A percentile compares a stretch with the other conserved stretches of the same genome.
phyloP scores from a whole-genome alignment of 2,797 vertebrate genomes.

The Liasis olivaceus region DNA sequence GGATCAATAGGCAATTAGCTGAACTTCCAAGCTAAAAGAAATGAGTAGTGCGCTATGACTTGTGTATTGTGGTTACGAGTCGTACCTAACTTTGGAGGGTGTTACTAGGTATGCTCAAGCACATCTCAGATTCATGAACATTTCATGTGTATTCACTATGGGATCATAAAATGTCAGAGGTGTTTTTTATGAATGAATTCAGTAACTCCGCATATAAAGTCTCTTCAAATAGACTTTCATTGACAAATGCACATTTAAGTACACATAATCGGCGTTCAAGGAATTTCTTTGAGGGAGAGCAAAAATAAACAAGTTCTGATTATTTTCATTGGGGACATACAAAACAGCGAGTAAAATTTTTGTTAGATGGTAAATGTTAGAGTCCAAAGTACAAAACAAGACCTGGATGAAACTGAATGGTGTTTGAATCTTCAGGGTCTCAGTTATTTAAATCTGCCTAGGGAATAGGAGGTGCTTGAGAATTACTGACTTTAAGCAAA shows the following conservation, averaged over 20 bases:
- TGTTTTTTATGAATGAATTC: neutral
- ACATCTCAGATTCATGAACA: neutral
- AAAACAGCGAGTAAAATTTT: neutral
- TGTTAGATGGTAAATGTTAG: neutral
- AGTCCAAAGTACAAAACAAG: no score
- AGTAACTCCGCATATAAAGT: neutral
- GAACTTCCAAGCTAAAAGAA: neutral
- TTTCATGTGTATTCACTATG: neutral
- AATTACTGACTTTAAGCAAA: no score
- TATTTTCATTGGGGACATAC: neutral
- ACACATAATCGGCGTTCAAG: neutral
- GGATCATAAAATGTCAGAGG: neutral
- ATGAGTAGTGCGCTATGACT: neutral
- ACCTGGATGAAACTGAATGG: no score
- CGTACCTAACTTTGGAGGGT: neutral
- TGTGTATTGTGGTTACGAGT: neutral
- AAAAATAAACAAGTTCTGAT: neutral
- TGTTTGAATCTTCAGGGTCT: no score
- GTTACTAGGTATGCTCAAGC: neutral
- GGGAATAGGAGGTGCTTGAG: no score
- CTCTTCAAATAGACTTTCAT: neutral
- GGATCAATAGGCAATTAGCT: neutral
- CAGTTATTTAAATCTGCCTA: no score
- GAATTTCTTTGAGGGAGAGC: neutral
- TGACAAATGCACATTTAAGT: neutral